Base-by-base conservation (phyloP, 2,797 vertebrate species). In the Melanotaenia maccullochi region DNA sequence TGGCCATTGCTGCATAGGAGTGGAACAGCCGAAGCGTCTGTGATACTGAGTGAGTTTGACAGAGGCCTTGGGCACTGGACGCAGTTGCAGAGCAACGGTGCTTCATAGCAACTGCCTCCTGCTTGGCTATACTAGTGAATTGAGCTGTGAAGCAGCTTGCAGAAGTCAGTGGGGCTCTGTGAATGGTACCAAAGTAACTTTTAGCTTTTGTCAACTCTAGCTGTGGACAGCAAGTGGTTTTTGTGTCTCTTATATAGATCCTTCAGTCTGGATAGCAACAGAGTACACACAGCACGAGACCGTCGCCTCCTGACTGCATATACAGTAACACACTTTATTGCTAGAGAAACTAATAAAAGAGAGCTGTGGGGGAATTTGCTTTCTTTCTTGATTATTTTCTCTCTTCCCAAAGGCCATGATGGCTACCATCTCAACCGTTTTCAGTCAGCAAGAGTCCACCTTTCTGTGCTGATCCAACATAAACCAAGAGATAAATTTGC, bases 261-360 rank as follows among this genome's bases (percentile, higher is more conserved):
- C 63, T 63, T 51, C 59, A 72, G 60, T 72, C 40, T 65, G 60
- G 68, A 78, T 42, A 75, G 75, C 55, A 18, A 9, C 25, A 55
- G 13, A 58, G 75, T 59, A 73, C 65, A 78, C 83, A 52, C 82
- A 78, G 85, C 72, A 73, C 0, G 78, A 59, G 30, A 57, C 58
- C 57, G 78, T 81, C 51, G 47, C 80, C 81, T 75, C 71, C 68
- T 51, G 70, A 83, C 79, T 82, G 75, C 71, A 76, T 81, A 73
- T 87, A 87, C 78, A 74, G 81, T 77, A 77, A 79, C 82, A 62
- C 76, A 65, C 74, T 91, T 90, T 87, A 85, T 90, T 90, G 87
- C 75, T 32, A 68, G 83, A 84, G 76, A 88, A 90, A 87, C 78
- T 83, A 90, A 91, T 91, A 85, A 92, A 86, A 88, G 82, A 77